Conservation (phyloP, 2,113 vertebrate species). For the Podarcis cretensis region DNA sequence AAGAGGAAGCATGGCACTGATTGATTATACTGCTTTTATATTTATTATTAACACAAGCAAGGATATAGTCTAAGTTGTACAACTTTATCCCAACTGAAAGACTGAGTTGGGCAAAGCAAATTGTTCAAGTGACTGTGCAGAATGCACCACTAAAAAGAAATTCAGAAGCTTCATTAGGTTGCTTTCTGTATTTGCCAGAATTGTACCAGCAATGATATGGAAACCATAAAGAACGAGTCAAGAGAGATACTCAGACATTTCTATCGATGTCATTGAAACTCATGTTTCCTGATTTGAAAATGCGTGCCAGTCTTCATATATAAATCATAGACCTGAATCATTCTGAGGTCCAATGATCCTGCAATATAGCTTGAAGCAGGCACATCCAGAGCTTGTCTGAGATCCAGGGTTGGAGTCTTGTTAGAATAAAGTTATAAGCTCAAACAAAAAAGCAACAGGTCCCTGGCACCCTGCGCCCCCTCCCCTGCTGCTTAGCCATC, state of each 20-base stretch:
- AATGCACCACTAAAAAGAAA: neutral
- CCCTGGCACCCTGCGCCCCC: no score
- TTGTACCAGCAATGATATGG: neutral
- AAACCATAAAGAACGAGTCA: neutral
- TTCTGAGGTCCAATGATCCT: neutral
- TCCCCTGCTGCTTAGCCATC: no score
- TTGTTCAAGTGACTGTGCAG: neutral
- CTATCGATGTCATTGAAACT: neutral
- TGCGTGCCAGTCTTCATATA: neutral
- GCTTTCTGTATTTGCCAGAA: neutral
- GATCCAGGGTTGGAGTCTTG: no score
- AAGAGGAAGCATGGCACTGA: neutral
- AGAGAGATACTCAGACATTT: neutral
- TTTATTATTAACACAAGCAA: neutral
- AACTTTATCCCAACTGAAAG: neutral
- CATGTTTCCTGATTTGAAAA: neutral
- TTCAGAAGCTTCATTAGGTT: neutral
- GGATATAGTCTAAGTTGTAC: neutral
- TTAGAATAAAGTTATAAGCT: no score
- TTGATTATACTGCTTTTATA: neutral
- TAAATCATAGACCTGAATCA: neutral
- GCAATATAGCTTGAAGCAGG: neutral
- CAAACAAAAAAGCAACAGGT: neutral
- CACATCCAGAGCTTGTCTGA: neutral
- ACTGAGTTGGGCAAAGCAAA: neutral